Percentiles rank a stretch among this genome's conserved stretches.
These are phyloP conservation scores for Lasioglossum albipes DNA, from an alignment of 1,140 invertebrate species.

Conservation along the genomic window DNA sequence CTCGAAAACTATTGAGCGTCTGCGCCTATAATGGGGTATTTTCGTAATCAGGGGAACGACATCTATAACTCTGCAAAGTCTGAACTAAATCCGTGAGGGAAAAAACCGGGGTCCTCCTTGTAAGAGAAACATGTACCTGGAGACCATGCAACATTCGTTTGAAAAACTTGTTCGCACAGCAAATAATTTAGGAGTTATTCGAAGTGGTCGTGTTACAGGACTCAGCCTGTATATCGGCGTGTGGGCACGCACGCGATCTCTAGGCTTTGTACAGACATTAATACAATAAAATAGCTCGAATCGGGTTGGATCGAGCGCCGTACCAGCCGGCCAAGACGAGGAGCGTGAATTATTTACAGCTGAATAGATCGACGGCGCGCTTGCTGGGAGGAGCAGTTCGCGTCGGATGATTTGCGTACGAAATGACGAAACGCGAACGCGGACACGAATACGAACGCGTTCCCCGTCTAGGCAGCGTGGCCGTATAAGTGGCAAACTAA, in stretches of 20 bases:
- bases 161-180: no score
- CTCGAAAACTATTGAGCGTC: no score
- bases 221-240: not conserved
- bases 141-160: no score
- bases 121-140: no score
- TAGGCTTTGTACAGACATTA: not conserved
- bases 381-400: not conserved
- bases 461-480: not conserved
- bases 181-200: no score
- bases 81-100: no score
- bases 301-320: not conserved
- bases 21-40: no score
- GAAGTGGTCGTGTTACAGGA: no score
- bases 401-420: not conserved
- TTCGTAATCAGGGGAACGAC: no score
- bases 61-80: no score
- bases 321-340: no score
- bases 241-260: not conserved
- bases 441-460: not conserved
- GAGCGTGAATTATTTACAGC: slow-evolving; percentile 8
- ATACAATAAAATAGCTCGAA: not conserved
- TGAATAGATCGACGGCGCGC: not conserved
- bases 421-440: not conserved
- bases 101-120: no score
- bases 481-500: not conserved